phyloP scores from a whole-genome alignment of 2,888 invertebrate species.

The Drosophila cognata region DNA sequence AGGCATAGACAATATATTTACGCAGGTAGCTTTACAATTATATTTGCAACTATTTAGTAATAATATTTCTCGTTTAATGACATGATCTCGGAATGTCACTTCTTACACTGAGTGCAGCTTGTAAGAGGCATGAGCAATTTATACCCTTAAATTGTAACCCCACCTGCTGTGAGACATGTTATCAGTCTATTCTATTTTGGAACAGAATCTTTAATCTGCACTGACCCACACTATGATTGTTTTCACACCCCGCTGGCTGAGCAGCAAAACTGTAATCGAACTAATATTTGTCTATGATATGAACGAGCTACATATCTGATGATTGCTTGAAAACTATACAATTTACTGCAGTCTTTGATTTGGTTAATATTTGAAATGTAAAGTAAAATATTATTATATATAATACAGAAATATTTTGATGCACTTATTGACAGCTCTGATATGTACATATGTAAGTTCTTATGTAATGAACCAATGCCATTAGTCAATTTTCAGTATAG shows the following conservation, averaged over 20 bases:
- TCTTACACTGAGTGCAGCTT: conserved; percentile 28
- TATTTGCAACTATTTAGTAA: not conserved
- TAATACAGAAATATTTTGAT: not conserved
- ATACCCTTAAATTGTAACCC: conserved; percentile 16
- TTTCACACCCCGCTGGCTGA: not conserved
- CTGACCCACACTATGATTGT: not conserved
- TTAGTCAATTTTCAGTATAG: conserved; percentile 47
- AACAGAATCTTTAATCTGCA: conserved; percentile 31
- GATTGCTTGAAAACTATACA: not conserved
- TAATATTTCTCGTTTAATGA: not conserved
- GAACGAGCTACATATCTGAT: not conserved
- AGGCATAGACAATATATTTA: conserved; percentile 14
- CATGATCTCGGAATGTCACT: not conserved
- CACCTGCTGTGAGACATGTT: not conserved
- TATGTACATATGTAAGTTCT: not conserved
- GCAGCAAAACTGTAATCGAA: not conserved
- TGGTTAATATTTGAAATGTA: not conserved
- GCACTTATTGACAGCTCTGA: not conserved
- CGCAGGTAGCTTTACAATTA: not conserved
- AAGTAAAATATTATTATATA: not conserved
- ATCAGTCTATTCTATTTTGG: conserved; percentile 24
- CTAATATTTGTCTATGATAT: conserved; percentile 29
- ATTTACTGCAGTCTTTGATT: not conserved
- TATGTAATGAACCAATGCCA: conserved; percentile 22
- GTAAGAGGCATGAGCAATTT: conserved; percentile 23